phyloP scores from a whole-genome alignment of 1,140 invertebrate genomes.

The Globodera rostochiensis region DNA sequence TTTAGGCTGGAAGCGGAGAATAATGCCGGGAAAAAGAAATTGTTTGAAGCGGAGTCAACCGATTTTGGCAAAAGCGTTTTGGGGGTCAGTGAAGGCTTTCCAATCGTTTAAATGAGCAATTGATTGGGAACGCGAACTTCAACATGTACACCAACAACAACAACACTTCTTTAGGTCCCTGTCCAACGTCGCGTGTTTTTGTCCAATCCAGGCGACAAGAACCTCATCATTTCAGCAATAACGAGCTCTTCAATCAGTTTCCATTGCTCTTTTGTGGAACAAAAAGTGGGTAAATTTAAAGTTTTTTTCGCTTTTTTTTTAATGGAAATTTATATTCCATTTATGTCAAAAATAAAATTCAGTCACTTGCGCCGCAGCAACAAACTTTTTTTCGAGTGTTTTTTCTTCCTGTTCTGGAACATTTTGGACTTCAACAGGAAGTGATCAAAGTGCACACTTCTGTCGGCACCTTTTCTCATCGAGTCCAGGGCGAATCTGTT shows the following conservation, averaged over 20 bases:
- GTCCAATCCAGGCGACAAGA: conserved; percentile 28
- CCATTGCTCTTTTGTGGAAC: conserved; percentile 36
- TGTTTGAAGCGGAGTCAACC: conserved; percentile 34
- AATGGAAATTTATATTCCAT: too few relatives aligned
- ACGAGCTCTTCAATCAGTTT: conserved; percentile 37
- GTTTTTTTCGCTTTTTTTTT: background rate
- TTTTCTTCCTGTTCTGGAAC: conserved; percentile 44
- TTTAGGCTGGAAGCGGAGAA: background rate
- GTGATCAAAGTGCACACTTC: conserved; percentile 89
- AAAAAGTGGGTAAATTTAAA: conserved; percentile 23
- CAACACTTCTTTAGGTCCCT: conserved; percentile 27
- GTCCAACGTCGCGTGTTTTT: conserved; percentile 26
- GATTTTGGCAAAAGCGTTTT: conserved; percentile 32
- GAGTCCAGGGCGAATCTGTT: conserved; percentile 69
- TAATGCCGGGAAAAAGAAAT: background rate
- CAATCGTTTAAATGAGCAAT: too few relatives aligned
- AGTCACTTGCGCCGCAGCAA: conserved; percentile 38
- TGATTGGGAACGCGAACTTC: background rate
- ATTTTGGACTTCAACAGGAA: conserved; percentile 68
- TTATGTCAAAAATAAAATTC: background rate
- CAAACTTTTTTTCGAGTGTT: conserved; percentile 34
- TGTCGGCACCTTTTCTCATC: conserved; percentile 80
- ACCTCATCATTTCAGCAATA: conserved; percentile 29
- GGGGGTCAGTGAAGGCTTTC: conserved; percentile 14
- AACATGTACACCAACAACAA: background rate